phyloP scores from a whole-genome alignment of 2,888 invertebrate genomes.

The Gryllus longicercus region DNA sequence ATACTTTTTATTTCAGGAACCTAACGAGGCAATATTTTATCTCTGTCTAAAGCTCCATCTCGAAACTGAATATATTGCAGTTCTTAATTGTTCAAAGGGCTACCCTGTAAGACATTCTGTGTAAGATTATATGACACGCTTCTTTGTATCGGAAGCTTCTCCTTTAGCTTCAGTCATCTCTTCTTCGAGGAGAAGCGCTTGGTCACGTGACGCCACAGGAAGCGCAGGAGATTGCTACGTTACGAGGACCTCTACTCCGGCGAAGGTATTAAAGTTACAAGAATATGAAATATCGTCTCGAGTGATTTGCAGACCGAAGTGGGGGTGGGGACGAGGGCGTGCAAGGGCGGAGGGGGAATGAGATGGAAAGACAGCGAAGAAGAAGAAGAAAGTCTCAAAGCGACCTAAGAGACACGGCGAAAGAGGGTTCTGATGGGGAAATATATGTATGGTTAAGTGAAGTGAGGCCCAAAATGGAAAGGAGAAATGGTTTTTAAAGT shows the following conservation, averaged over 20 bases:
- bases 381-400: not conserved
- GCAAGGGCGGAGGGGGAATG: not conserved
- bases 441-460: not conserved
- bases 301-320: not conserved
- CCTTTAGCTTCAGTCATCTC: not conserved
- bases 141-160: not conserved
- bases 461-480: not conserved
- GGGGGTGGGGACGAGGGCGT: not conserved
- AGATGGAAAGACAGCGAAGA: not conserved
- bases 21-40: too few relatives aligned
- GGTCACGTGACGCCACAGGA: not conserved
- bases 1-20: too few relatives aligned
- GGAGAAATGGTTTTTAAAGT: too few relatives aligned
- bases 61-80: too few relatives aligned
- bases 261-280: conserved; percentile 6
- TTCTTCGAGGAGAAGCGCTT: too few relatives aligned
- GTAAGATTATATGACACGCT: not conserved
- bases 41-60: too few relatives aligned
- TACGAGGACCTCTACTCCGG: not conserved
- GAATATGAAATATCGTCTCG: not conserved
- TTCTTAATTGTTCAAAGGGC: too few relatives aligned
- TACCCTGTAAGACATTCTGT: too few relatives aligned
- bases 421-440: not conserved
- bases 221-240: not conserved
- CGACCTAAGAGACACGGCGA: not conserved